phyloP scores from a whole-genome alignment of 2,888 invertebrate species.

The Parasteatoda lunata region DNA sequence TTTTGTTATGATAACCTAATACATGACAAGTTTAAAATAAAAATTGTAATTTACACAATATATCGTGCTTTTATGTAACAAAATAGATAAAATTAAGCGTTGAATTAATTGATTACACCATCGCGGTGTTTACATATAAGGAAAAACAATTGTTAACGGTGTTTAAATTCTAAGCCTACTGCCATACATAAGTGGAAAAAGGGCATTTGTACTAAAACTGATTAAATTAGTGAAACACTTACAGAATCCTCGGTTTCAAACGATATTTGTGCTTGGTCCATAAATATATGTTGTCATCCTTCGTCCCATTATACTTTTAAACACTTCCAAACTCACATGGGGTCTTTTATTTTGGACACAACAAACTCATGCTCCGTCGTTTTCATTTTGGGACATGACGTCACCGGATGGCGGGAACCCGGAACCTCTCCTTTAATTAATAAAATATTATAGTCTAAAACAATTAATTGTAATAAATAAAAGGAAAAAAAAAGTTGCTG shows the following conservation, averaged over 20 bases:
- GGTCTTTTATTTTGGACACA: slow-evolving; percentile 62
- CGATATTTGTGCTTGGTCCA: slow-evolving; percentile 12
- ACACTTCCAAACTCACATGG: slow-evolving; percentile 54
- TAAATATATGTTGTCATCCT: slow-evolving; percentile 17
- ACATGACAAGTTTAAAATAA: no score
- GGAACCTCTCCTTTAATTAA: slow-evolving; percentile 58
- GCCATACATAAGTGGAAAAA: slow-evolving; percentile 41
- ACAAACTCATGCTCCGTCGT: slow-evolving; percentile 62
- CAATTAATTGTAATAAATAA: no score
- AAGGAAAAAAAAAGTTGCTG: no score
- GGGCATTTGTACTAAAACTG: slow-evolving; percentile 16
- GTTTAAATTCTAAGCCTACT: slow-evolving; percentile 45
- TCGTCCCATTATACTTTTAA: slow-evolving; percentile 29
- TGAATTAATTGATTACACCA: no score
- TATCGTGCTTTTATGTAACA: no score
- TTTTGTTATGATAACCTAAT: no score
- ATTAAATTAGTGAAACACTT: slow-evolving; percentile 27
- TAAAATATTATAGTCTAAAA: background rate
- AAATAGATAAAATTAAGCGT: no score
- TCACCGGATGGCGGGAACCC: slow-evolving; percentile 69
- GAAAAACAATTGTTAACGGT: slow-evolving; percentile 2
- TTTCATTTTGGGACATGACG: slow-evolving; percentile 64
- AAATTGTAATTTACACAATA: no score
- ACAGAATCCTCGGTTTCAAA: slow-evolving; percentile 32
- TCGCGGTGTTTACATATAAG: background rate